phyloP scores from a whole-genome alignment of 1,140 invertebrate species.

The Aphidius gifuensis region DNA sequence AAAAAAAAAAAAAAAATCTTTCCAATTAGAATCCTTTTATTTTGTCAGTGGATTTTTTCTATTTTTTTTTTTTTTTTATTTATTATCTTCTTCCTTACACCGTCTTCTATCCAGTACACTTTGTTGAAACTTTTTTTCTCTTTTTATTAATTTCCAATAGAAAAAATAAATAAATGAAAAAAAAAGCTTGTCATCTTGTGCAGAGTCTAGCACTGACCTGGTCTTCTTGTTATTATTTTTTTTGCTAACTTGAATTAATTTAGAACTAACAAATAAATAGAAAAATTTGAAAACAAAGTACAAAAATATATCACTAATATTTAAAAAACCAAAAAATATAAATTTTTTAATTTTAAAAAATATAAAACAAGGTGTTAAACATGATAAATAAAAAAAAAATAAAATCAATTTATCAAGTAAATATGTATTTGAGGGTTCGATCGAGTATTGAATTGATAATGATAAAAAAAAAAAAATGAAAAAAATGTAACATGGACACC shows the following conservation, averaged over 20 bases:
- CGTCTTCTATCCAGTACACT: not conserved
- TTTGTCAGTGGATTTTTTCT: constrained; percentile 33
- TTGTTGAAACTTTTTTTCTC: not conserved
- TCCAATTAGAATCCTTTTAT: constrained; percentile 52
- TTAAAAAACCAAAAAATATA: too few relatives aligned
- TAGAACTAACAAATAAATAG: too few relatives aligned
- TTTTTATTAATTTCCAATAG: not conserved
- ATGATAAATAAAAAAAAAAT: constrained; percentile 8
- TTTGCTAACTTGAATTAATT: too few relatives aligned
- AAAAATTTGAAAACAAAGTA: too few relatives aligned
- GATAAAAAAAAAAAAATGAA: constrained; percentile 6
- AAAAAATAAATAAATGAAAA: too few relatives aligned
- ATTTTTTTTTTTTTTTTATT: constrained; percentile 41
- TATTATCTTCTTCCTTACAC: not conserved
- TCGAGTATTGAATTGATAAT: not conserved
- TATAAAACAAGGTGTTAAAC: not conserved
- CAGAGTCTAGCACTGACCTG: too few relatives aligned
- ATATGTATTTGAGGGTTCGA: too few relatives aligned
- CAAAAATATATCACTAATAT: too few relatives aligned
- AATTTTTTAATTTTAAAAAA: too few relatives aligned
- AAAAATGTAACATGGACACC: constrained; percentile 10
- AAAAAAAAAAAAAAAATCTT: constrained; percentile 5
- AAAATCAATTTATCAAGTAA: not conserved
- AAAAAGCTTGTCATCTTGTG: too few relatives aligned
- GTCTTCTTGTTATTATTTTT: too few relatives aligned